phyloP scores from a whole-genome alignment of 2,113 vertebrate genomes.

The Glaucomys volans region DNA sequence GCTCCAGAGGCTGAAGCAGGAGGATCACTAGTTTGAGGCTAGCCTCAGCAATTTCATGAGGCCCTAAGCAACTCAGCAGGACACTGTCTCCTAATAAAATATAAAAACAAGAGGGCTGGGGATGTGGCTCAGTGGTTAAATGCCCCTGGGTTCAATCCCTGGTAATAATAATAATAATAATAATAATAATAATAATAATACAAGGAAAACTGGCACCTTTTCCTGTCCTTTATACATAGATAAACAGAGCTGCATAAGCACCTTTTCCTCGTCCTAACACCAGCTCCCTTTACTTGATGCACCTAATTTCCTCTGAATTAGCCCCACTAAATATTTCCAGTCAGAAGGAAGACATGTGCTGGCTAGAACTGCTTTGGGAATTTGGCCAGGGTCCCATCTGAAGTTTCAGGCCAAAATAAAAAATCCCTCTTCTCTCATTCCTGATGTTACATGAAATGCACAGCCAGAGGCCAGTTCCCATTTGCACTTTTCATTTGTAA shows the following conservation, averaged over 20 bases:
- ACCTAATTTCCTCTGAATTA: slow-evolving; percentile 63
- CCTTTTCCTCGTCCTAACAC: slow-evolving; percentile 70
- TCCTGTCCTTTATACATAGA: neutral
- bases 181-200: neutral
- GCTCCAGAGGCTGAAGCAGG: too few relatives aligned
- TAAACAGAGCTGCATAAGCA: neutral
- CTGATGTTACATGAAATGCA: slow-evolving; percentile 18
- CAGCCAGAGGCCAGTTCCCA: slow-evolving; percentile 5
- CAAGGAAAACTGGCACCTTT: neutral
- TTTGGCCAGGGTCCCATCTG: slow-evolving; percentile 57
- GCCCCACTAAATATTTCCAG: slow-evolving; percentile 64
- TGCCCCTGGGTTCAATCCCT: too few relatives aligned
- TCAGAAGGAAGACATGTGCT: slow-evolving; percentile 59
- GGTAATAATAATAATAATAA: neutral
- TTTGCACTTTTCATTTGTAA: slow-evolving; percentile 66
- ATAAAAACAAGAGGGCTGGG: too few relatives aligned
- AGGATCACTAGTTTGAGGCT: too few relatives aligned
- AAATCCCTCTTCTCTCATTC: slow-evolving; percentile 53
- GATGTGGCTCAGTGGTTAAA: too few relatives aligned
- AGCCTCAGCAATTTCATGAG: too few relatives aligned
- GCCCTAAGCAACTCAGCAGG: too few relatives aligned
- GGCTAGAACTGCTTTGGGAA: slow-evolving; percentile 40
- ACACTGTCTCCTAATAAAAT: too few relatives aligned
- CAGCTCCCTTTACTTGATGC: slow-evolving; percentile 76
- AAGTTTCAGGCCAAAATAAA: slow-evolving; percentile 5